Evolutionary conservation across 2,797 vertebrate genomes (phyloP), one percentile per base, ranked within the genome.

Genomic region (Salmo trutta): DNA sequence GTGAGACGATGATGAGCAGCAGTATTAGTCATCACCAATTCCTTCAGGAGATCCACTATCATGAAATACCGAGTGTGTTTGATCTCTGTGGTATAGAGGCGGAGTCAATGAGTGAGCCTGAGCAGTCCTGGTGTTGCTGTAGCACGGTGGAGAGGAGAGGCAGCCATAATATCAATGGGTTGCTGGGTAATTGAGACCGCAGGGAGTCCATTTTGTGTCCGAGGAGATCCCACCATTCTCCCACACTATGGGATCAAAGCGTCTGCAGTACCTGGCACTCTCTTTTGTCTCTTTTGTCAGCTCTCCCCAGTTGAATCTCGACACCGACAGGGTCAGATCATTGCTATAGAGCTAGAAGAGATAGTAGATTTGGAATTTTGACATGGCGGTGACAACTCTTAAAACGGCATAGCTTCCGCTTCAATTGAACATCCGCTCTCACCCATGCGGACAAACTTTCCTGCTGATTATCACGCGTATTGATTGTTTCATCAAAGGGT

Each of bases 151-250:
- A 78, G 70, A 59, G 73, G n/a, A 73, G 69, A 77, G 75, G 62
- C 73, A 52, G 74, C 67, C 54, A 73, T 82, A 54, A 64, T 79
- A 78, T 31, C 24, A 70, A 62, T 8, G 31, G 72, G 17, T 31
- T 66, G 16, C 19, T 21, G 10, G 53, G 78, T 92, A 94, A 94
- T 93, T 93, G 90, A 92, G 85, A 92, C 92, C 89, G 78, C 87
- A 74, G 89, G 93, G 91, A 93, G 89, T 89, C 87, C 87, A 86
- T 88, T 78, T 83, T 67, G 21, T 69, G 82, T 86, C 86, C 79
- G 19, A n/a, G 76, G 81, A 85, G 80, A 84, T 83, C 81, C 81
- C 80, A 77, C 83, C 77, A 81, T 75, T 71, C 73, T 88, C 77
- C 75, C 87, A 54, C 77, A 85, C 79, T 56, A 70, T 82, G 64